Base-by-base conservation (phyloP, 2,113 vertebrate species). In the Meleagris gallopavo region DNA sequence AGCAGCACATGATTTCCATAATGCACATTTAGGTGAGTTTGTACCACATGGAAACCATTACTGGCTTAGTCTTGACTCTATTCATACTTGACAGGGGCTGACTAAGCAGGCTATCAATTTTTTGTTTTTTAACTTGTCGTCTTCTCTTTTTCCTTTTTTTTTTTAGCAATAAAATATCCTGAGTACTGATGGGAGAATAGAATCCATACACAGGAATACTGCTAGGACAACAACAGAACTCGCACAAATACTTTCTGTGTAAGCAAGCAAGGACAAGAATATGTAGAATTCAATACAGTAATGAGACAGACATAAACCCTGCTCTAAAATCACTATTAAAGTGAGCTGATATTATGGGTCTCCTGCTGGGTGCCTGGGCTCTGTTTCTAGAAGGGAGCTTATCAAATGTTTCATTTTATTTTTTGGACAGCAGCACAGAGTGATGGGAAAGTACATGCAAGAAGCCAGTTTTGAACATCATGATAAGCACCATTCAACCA, bases 361-460 rank as follows among this genome's bases (percentile, higher is more conserved):
- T 7, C 67, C 89, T 58, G 41, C n/a, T 77, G 32, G 34, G 83
- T 77, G 85, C 79, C 69, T 62, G 32, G 21, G 52, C 18, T 25
- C 55, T 77, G 65, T 72, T 95, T 40, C 24, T 64, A 64, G 36
- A 64, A 64, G 25, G 38, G 27, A 83, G 34, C 69, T 95, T 64
- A 88, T 13, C 88, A 69, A 81, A 46, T 61, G 55, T 71, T 88
- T 67, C 4, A 8, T 71, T 91, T 91, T 88, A 64, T 81, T 95
- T 95, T 95, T 95, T 83, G 95, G 65, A 75, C 32, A 92, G 73
- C 36, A 80, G 43, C 62, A 76, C n/a, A 74, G n/a, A 91, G 7
- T 43, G 36, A 90, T 40, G 48, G 66, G 58, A 72, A 92, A 90
- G 46, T 20, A 89, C 40, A 92, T 90, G 30, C 52, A 94, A 65